These are phyloP conservation scores for Drosophila aff. DNA, from an alignment of 1,140 invertebrate species.

Conservation along the genomic window DNA sequence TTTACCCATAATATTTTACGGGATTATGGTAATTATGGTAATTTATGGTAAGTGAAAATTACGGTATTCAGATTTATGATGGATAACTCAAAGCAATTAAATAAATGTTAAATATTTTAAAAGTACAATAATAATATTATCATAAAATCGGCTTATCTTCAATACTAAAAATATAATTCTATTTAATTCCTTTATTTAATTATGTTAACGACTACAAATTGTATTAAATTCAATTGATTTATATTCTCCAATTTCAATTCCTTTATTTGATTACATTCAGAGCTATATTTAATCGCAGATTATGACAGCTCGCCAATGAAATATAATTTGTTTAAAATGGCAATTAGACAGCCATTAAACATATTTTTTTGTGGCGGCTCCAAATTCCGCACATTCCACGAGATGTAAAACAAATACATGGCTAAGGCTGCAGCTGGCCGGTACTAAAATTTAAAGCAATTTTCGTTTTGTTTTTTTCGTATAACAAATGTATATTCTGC, in stretches of 20 bases:
- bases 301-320: conserved; percentile 16
- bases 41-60: neutral
- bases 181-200: neutral
- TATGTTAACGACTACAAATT: neutral
- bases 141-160: neutral
- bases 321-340: conserved; percentile 37
- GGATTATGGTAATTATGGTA: no score
- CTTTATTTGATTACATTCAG: neutral
- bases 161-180: neutral
- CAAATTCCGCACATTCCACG: conserved; percentile 57
- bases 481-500: conserved; percentile 50
- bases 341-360: conserved; percentile 57
- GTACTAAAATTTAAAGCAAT: conserved; percentile 59
- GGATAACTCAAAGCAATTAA: neutral
- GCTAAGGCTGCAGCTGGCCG: conserved; percentile 36
- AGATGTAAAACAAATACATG: conserved; percentile 34
- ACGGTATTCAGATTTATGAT: neutral
- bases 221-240: neutral
- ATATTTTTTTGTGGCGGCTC: conserved; percentile 26
- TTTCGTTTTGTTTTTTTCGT: conserved; percentile 43
- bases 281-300: neutral
- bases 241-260: neutral
- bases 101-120: neutral
- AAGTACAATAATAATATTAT: neutral
- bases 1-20: neutral